These are phyloP conservation scores for Watsonalla binaria DNA, from an alignment of 2,888 invertebrate genomes.

Conservation along the genomic window DNA sequence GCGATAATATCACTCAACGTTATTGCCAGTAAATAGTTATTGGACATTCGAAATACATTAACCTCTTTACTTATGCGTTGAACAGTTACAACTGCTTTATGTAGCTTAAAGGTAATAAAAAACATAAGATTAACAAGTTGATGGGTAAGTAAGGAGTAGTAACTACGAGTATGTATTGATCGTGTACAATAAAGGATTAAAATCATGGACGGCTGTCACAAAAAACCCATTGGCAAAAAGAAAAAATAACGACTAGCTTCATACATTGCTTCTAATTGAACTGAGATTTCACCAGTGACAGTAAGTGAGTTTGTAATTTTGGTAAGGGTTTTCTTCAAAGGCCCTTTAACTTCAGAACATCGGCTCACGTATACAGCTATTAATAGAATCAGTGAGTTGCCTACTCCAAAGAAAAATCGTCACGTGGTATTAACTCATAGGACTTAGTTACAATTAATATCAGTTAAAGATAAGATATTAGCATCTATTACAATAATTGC, in stretches of 20 bases:
- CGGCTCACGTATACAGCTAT: too few species aligned
- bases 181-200: conserved; percentile 20
- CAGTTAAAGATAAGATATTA: conserved; percentile 17
- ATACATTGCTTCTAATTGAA: too few species aligned
- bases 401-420: neutral
- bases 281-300: too few species aligned
- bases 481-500: conserved; percentile 25
- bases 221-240: too few species aligned
- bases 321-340: too few species aligned
- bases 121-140: neutral
- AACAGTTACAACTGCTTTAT: neutral
- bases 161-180: conserved; percentile 52
- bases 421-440: neutral
- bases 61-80: conserved; percentile 7
- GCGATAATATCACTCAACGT: conserved; percentile 42
- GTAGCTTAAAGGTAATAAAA: neutral
- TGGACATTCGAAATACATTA: conserved; percentile 7
- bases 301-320: too few species aligned
- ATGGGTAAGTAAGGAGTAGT: neutral
- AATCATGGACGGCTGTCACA: neutral
- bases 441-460: neutral
- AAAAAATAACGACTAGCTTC: too few species aligned
- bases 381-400: neutral
- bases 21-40: conserved; percentile 37
- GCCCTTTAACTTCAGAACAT: too few species aligned